A percentile compares a stretch with the other conserved stretches of the same genome.
Conservation (phyloP, 2,888 invertebrate species). For the Cantharis lateralis region DNA sequence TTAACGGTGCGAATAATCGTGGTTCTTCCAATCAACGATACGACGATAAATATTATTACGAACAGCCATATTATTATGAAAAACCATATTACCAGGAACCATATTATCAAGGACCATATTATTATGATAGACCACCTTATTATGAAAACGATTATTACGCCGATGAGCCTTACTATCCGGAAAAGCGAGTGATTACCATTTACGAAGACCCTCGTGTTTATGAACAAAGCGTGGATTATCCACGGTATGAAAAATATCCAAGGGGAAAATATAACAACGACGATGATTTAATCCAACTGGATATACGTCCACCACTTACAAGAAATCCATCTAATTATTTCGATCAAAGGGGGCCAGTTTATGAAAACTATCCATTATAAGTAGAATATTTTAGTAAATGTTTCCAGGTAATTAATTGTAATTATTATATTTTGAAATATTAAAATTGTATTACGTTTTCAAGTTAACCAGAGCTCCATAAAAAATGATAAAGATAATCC, state of each 20-base stretch:
- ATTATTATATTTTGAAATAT: no score
- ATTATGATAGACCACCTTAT: slow-evolving; percentile 11
- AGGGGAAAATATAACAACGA: slow-evolving; percentile 30
- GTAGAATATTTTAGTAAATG: background rate
- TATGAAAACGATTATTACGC: slow-evolving; percentile 25
- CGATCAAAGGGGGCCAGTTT: background rate
- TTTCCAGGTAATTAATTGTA: background rate
- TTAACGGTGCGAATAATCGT: slow-evolving; percentile 31
- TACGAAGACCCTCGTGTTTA: slow-evolving; percentile 52
- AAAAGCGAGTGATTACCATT: slow-evolving; percentile 49
- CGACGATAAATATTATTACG: slow-evolving; percentile 18
- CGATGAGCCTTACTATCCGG: slow-evolving; percentile 15
- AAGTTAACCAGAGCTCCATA: background rate
- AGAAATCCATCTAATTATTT: slow-evolving; percentile 22
- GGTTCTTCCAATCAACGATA: slow-evolving; percentile 11
- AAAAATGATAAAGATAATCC: slow-evolving; percentile 1
- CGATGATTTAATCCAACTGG: slow-evolving; percentile 42
- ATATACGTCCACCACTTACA: slow-evolving; percentile 38
- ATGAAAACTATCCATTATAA: slow-evolving; percentile 6
- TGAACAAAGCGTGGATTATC: slow-evolving; percentile 20
- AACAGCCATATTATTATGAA: background rate
- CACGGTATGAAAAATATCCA: slow-evolving; percentile 17
- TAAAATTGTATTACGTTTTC: background rate
- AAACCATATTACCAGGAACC: slow-evolving; percentile 2
- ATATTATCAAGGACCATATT: slow-evolving; percentile 10